phyloP scores from a whole-genome alignment of 2,888 invertebrate genomes.

The Philereme transversata region DNA sequence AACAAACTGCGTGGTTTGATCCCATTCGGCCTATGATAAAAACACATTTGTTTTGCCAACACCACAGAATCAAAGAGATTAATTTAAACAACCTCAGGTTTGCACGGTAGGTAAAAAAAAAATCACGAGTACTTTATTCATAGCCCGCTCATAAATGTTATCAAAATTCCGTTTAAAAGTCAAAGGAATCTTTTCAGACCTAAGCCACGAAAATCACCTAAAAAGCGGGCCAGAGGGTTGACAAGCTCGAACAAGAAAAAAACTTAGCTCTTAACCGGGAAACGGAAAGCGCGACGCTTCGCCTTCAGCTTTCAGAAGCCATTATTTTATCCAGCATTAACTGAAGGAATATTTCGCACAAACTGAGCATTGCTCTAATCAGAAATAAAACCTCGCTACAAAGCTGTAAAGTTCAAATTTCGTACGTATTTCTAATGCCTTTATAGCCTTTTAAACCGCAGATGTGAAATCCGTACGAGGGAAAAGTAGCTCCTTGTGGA shows the following conservation, averaged over 20 bases:
- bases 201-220: conserved; percentile 49
- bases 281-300: conserved; percentile 64
- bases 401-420: conserved; percentile 60
- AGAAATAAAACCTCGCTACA: conserved; percentile 50
- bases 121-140: conserved; percentile 27
- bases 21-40: conserved; percentile 31
- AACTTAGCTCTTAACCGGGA: conserved; percentile 58
- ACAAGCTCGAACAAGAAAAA: conserved; percentile 58
- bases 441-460: conserved; percentile 43
- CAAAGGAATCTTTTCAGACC: conserved; percentile 49
- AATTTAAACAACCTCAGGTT: conserved; percentile 26
- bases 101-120: conserved; percentile 29
- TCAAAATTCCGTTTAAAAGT: conserved; percentile 52
- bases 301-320: conserved; percentile 69
- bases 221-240: conserved; percentile 51
- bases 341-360: conserved; percentile 52
- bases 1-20: conserved; percentile 43
- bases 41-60: conserved; percentile 30
- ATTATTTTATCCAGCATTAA: conserved; percentile 69
- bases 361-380: conserved; percentile 46
- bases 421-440: conserved; percentile 45
- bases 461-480: conserved; percentile 31
- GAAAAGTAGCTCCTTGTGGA: conserved; percentile 47
- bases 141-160: conserved; percentile 39
- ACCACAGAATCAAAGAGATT: conserved; percentile 19